Conservation (phyloP, 2,888 invertebrate genomes). For the Graphium colonna region DNA sequence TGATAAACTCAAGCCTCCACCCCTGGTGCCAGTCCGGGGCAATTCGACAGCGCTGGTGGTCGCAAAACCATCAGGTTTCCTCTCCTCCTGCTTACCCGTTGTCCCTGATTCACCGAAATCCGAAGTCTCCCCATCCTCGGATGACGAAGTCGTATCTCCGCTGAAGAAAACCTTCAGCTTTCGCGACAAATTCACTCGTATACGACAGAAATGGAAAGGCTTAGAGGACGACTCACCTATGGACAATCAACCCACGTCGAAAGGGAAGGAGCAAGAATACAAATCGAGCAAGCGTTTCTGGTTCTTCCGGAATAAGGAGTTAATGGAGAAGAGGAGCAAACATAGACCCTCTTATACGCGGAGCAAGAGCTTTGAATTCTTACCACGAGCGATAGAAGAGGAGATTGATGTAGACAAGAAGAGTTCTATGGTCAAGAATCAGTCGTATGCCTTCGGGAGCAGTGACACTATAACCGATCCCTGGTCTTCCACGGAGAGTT, state of each 20-base stretch:
- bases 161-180: constrained; percentile 70
- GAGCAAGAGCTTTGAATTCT: constrained; percentile 72
- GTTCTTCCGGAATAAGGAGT: constrained; percentile 63
- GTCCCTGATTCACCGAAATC: constrained; percentile 48
- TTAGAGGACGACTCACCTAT: constrained; percentile 41
- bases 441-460: constrained; percentile 57
- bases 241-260: constrained; percentile 6
- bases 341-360: constrained; percentile 53
- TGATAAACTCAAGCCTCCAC: constrained; percentile 58
- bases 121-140: constrained; percentile 43
- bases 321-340: constrained; percentile 43
- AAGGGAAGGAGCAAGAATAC: constrained; percentile 44
- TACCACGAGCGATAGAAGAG: constrained; percentile 59
- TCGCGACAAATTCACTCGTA: constrained; percentile 61
- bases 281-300: constrained; percentile 65
- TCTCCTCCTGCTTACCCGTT: constrained; percentile 58
- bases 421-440: constrained; percentile 37
- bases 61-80: constrained; percentile 66
- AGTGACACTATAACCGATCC: constrained; percentile 57
- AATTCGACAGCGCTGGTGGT: constrained; percentile 60
- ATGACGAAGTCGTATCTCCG: constrained; percentile 53
- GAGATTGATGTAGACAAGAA: constrained; percentile 39
- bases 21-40: constrained; percentile 47
- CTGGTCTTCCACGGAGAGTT: constrained; percentile 61
- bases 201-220: constrained; percentile 52